Conservation (phyloP, 2,888 invertebrate species). For the Eudasyphora cyanicolor region DNA sequence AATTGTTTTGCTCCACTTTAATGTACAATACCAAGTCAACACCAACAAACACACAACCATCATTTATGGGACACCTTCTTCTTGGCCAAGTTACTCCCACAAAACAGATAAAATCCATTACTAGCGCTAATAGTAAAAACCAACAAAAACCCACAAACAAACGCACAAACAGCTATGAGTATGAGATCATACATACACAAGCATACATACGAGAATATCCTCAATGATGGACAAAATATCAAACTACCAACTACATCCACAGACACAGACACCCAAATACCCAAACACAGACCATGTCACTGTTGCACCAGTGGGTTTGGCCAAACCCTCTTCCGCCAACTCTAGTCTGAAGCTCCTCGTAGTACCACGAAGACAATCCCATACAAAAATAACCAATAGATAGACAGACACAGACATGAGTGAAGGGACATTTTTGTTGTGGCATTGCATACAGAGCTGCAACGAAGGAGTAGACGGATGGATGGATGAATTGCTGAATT, state of each 20-base stretch:
- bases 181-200: not conserved
- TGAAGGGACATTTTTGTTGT: conserved; percentile 38
- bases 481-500: no score
- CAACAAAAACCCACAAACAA: conserved; percentile 35
- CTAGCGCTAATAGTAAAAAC: conserved; percentile 52
- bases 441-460: conserved; percentile 19
- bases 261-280: conserved; percentile 17
- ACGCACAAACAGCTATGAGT: not conserved
- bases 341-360: not conserved
- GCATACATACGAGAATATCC: not conserved
- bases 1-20: no score
- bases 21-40: not conserved
- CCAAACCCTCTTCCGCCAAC: not conserved
- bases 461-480: not conserved
- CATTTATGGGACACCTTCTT: not conserved
- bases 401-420: not conserved
- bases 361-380: not conserved
- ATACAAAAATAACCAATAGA: conserved; percentile 2
- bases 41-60: not conserved
- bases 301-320: not conserved
- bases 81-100: not conserved
- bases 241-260: not conserved
- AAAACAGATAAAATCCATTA: conserved; percentile 62
- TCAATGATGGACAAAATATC: not conserved
- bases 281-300: not conserved